Percentiles rank a stretch among this genome's conserved stretches.
Conservation (phyloP, 1,140 invertebrate genomes). For the Bombus cullumanus region DNA sequence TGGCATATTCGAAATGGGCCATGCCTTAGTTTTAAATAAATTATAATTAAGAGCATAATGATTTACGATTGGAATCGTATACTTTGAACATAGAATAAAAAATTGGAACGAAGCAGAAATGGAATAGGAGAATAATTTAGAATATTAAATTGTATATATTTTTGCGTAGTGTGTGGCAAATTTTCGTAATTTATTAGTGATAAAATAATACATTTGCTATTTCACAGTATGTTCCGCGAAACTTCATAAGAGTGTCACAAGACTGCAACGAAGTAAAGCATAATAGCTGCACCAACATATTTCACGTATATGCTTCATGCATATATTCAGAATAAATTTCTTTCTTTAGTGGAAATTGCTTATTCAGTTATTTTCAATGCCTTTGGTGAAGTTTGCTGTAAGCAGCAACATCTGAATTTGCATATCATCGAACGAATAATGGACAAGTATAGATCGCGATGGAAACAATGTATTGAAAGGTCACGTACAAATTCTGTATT, state of each 20-base stretch:
- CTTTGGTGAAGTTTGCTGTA: constrained; percentile 4
- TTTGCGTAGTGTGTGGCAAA: too few relatives aligned
- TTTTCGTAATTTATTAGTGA: too few relatives aligned
- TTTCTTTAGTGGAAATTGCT: constrained; percentile 1
- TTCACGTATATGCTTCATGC: background rate
- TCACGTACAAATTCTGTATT: constrained; percentile 39
- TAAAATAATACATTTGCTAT: too few relatives aligned
- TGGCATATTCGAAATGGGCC: background rate
- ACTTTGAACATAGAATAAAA: too few relatives aligned
- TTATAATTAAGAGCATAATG: background rate
- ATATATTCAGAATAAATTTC: background rate
- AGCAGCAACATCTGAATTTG: constrained; percentile 8
- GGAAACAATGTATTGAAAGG: constrained; percentile 36
- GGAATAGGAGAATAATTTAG: too few relatives aligned
- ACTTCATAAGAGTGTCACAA: too few relatives aligned
- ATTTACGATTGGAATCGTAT: background rate
- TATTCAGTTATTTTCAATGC: constrained; percentile 20
- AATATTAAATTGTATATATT: too few relatives aligned
- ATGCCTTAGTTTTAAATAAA: background rate
- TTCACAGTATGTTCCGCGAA: too few relatives aligned
- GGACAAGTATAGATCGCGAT: constrained; percentile 1
- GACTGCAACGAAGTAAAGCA: too few relatives aligned
- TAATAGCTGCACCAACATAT: background rate
- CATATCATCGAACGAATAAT: constrained; percentile 39
- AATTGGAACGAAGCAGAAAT: too few relatives aligned